Conservation (phyloP, 2,888 invertebrate genomes). For the Therioaphis trifolii region DNA sequence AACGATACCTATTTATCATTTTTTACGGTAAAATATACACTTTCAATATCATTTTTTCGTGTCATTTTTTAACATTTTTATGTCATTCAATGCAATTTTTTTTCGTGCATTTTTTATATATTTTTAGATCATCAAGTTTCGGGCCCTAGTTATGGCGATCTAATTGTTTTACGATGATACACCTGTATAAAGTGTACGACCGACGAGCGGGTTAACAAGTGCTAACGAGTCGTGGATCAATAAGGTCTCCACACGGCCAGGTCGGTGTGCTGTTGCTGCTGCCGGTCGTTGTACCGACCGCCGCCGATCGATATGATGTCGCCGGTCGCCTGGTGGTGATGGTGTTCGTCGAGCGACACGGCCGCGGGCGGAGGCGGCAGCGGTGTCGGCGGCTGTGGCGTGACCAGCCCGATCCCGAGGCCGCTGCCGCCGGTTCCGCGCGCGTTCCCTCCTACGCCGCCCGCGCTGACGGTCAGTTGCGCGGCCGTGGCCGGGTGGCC, state of each 20-base stretch:
- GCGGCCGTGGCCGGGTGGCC: neutral
- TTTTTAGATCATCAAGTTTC: neutral
- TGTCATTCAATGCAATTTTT: too few relatives aligned
- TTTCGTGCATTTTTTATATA: too few relatives aligned
- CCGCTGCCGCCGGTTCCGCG: conserved; percentile 65
- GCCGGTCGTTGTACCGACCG: conserved; percentile 65
- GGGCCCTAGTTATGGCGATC: neutral
- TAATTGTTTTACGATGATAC: neutral
- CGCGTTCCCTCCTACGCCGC: conserved; percentile 65
- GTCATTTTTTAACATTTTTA: too few relatives aligned
- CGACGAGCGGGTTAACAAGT: neutral
- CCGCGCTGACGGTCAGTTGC: neutral
- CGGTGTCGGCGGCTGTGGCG: conserved; percentile 64
- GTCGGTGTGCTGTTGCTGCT: conserved; percentile 66
- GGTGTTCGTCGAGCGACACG: conserved; percentile 57
- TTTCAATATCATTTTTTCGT: too few relatives aligned
- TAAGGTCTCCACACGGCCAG: conserved; percentile 68
- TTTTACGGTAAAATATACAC: too few relatives aligned
- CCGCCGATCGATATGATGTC: conserved; percentile 64
- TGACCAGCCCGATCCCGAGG: conserved; percentile 66
- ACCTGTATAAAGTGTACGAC: neutral
- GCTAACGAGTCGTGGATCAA: conserved; percentile 63
- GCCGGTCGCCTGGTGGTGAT: conserved; percentile 44
- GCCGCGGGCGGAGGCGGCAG: conserved; percentile 65
- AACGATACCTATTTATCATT: too few relatives aligned